Conservation (phyloP, 2,888 invertebrate species). For the Seladonia tumulorum region DNA sequence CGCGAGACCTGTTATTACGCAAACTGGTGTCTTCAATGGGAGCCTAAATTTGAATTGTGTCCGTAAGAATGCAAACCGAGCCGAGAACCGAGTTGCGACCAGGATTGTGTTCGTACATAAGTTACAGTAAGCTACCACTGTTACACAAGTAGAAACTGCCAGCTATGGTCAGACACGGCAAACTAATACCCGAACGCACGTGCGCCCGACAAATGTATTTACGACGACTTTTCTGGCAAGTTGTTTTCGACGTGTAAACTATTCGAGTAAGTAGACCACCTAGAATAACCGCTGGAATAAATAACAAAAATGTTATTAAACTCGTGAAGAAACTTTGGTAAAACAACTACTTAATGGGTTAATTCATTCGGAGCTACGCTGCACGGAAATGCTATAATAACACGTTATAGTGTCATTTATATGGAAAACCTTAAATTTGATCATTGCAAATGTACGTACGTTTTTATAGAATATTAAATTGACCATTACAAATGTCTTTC, state of each 20-base stretch:
- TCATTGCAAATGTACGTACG: no score
- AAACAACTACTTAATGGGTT: not conserved
- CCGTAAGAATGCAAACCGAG: conserved; percentile 9
- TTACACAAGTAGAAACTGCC: conserved; percentile 11
- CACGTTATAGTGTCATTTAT: no score
- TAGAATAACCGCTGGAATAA: not conserved
- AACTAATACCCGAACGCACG: not conserved
- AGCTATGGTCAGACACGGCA: not conserved
- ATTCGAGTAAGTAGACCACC: not conserved
- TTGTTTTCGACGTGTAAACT: not conserved
- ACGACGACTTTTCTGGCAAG: not conserved
- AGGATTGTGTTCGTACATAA: not conserved
- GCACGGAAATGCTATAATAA: no score
- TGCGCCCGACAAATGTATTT: not conserved
- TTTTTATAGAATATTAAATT: not conserved
- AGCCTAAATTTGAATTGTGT: conserved; percentile 12
- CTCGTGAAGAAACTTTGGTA: not conserved
- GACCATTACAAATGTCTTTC: no score
- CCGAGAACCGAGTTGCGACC: not conserved
- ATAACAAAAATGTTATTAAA: not conserved
- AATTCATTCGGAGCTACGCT: no score
- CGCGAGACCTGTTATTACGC: conserved; percentile 9
- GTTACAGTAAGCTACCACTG: conserved; percentile 2
- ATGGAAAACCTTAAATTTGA: no score
- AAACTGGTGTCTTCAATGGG: conserved; percentile 7